A percentile compares a stretch with the other conserved stretches of the same genome.
These are phyloP conservation scores for Pongo pygmaeus DNA, from an alignment of 2,113 vertebrate species.

Conservation along the genomic window DNA sequence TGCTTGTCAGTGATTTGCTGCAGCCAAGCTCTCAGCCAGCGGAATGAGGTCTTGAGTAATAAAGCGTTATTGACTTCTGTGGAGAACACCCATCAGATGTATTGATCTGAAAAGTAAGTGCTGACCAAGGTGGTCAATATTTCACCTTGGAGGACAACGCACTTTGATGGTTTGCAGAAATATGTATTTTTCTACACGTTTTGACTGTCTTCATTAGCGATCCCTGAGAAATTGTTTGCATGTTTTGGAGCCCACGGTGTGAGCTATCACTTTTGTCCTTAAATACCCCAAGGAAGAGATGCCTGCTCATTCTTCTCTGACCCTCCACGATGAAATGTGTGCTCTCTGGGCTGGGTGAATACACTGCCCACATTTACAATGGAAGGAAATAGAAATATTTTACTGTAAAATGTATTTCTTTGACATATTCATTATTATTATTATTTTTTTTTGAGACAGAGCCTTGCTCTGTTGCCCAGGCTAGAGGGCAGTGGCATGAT, in stretches of 20 bases:
- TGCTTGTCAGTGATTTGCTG: rapidly evolving
- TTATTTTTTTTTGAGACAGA: background rate
- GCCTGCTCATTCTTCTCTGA: too few species aligned
- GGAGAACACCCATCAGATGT: background rate
- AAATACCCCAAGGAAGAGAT: background rate
- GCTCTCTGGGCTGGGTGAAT: too few species aligned
- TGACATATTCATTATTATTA: background rate
- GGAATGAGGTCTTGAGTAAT: too few species aligned
- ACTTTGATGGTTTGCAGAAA: background rate
- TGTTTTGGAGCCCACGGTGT: background rate
- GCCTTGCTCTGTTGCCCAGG: background rate
- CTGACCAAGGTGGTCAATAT: background rate
- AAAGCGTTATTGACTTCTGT: background rate
- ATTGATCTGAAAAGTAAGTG: background rate
- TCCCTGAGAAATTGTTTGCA: background rate
- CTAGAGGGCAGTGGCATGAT: background rate
- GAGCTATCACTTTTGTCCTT: background rate
- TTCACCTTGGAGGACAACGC: background rate
- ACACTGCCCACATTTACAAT: background rate
- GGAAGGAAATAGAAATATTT: background rate
- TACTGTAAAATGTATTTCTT: background rate
- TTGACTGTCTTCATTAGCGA: background rate
- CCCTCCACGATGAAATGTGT: rapidly evolving
- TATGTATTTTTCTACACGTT: background rate
- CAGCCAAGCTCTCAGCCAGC: background rate